Evolutionary conservation across 2,888 invertebrate species (phyloP), one percentile per base, ranked within the genome.

Genomic region (Spilarctia lutea): DNA sequence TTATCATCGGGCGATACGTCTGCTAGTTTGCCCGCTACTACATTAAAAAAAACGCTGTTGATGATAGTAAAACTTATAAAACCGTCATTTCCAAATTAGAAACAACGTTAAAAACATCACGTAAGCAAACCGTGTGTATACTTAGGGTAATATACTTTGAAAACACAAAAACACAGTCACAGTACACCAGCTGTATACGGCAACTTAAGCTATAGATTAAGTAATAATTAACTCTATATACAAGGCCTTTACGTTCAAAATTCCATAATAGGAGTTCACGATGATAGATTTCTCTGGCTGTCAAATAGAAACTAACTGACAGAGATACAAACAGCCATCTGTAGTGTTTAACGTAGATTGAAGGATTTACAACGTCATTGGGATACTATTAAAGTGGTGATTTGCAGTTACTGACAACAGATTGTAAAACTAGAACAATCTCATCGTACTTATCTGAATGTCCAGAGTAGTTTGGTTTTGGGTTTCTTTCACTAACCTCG

Each of bases 121-220:
- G 8, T 8, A 8, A 39, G 8, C 39, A 7, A 39, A 39, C 6
- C 39, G 11, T n/a, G n/a, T n/a, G n/a, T n/a, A 39, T 39, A 39
- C 10, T 39, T 39, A 39, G 10, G 33, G 11, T 39, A 39, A 33
- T 45, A 48, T 48, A 13, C 39, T 45, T 42, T 13, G 16, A 45
- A 0, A 7, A 68, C 27, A 8, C n/a, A 7, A 75, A 79, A 71
- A 13, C 24, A 56, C 42, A 39, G 27, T 8, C 76, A 75, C 72
- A 30, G 39, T 79, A 82, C 65, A 60, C 39, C 39, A 73, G 75
- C 72, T 73, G 75, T 77, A 75, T 76, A 83, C 30, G 63, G 75
- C 75, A 81, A 79, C 76, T 82, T 82, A 35, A 27, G 20, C 24
- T 18, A 7, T 78, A 77, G 69, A 77, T 39, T 33, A 68, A 33